Evolutionary conservation across 2,888 invertebrate genomes (phyloP).

Genomic region (Drosophila macrospina): DNA sequence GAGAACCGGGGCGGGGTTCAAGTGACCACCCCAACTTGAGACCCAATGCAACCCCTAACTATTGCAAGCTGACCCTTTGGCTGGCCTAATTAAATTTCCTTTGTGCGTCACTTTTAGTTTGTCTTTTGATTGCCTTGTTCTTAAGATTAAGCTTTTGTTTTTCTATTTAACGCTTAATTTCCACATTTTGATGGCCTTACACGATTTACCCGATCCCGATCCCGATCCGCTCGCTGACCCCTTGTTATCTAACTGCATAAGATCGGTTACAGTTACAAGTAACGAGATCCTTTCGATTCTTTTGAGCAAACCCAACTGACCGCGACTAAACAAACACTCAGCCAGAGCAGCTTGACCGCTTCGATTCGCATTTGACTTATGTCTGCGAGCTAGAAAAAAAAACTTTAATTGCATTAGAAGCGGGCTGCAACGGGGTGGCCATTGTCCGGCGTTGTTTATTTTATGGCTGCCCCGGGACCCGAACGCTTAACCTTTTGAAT

Average conservation of each 20-base stretch:
- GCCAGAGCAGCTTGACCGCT: slow-evolving; percentile 44
- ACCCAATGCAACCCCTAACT: slow-evolving; percentile 50
- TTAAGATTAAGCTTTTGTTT: slow-evolving; percentile 79
- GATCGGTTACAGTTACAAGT: slow-evolving; percentile 64
- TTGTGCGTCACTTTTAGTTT: slow-evolving; percentile 68
- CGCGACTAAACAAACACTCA: slow-evolving; percentile 77
- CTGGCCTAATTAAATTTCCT: slow-evolving; percentile 71
- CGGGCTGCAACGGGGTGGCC: slow-evolving; percentile 39
- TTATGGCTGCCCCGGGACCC: slow-evolving; percentile 46
- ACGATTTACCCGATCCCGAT: slow-evolving; percentile 45
- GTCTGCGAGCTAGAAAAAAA: too few relatives aligned
- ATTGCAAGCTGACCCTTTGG: slow-evolving; percentile 52
- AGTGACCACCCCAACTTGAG: slow-evolving; percentile 61
- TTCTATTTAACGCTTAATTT: slow-evolving; percentile 79
- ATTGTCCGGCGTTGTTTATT: slow-evolving; percentile 65
- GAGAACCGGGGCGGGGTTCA: slow-evolving; percentile 44
- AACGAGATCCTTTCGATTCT: slow-evolving; percentile 33
- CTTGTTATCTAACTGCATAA: slow-evolving; percentile 34
- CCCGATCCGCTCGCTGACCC: slow-evolving; percentile 56
- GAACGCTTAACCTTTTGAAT: slow-evolving; percentile 74
- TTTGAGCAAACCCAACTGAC: slow-evolving; percentile 69
- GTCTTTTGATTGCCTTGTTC: slow-evolving; percentile 73
- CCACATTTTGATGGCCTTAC: slow-evolving; percentile 76
- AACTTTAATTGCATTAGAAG: slow-evolving; percentile 74
- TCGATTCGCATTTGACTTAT: slow-evolving; percentile 74